Base-by-base conservation (phyloP, 2,888 invertebrate species). In the Oxycera nigricornis region DNA sequence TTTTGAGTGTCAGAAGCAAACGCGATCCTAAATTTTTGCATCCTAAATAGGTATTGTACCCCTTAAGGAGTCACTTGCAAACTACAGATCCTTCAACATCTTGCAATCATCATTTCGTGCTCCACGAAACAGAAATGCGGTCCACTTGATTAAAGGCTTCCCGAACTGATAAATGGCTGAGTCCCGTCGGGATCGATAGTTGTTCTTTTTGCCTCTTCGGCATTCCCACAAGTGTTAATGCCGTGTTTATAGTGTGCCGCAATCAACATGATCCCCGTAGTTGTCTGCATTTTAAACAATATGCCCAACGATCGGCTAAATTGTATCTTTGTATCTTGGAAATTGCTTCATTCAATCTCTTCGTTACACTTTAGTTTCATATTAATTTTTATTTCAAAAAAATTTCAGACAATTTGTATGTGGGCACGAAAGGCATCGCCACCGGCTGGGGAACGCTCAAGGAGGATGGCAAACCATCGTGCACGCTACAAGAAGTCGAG, bases 381-480 rank as follows among this genome's bases (percentile, higher is more conserved):
- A 31, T 31, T 55, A 41, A 7, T 62, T 72, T 70, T 77, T 52
- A 52, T 55, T 55, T 22, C 20, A 20, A 24, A 55, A n/a, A 22
- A 11, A 3, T 81, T 84, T 50, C 86, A 90, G 92, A 88, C 77
- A 88, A 91, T 70, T 83, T 90, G 9, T 95, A 94, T 84, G 90
- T 90, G 11, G 93, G 92, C 2, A 88, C 88, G 7, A 89, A 89
- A 67, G 95, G 91, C 1, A 90, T 91, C 26, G 94, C 93, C 1
- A 88, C 94, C 1, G 95, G 96, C 17, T 95, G 96, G 96, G 96
- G 96, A 0, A 94, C 95, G 0, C 86, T 94, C 17, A 90, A 92
- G 76, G 96, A 95, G 84, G 93, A 93, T 79, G 95, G 95, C 7
- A 92, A 92, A 80, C 92, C 94, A 0, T 92, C 94, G 0, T 94